Evolutionary conservation across 1,140 invertebrate species (phyloP), one percentile per base, ranked within the genome.

Genomic region (Heliconius hewitsoni): DNA sequence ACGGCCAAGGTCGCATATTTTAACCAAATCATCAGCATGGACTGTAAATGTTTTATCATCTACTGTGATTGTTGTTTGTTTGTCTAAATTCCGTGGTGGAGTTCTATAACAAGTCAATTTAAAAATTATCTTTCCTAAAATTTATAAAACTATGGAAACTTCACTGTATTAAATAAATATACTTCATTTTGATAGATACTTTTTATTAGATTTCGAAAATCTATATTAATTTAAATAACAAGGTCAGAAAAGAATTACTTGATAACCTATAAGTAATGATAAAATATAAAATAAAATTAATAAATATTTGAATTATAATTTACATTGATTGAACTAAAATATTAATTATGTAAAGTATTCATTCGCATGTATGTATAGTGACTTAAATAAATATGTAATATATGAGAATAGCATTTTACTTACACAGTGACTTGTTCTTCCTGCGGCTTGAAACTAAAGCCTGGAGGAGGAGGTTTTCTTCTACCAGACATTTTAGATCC

Each of bases 21-120:
- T 97, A 86, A 97, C 97, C 84, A 98, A 95, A 92, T 98, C 98
- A 95, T 98, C 97, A n/a, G 98, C 98, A 93, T 98, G 97, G 19
- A 99, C 98, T 83, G 97, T 97, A 93, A 98, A 98, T 50, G 97
- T 98, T 87, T 97, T 96, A 71, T 98, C 97, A 71, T 96, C 97
- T 85, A 98, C 97, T 80, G 97, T 98, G 78, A 98, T 98, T 72
- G 97, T 98, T 60, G 98, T 98, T 80, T 96, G 95, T 85, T 97
- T 98, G 86, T 98, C 98, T 81, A 98, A 93, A 94, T 98, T 98
- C 73, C 97, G 96, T 82, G 98, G 98, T 46, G 97, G 96, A 39
- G 96, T 96, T 42, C 97, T 97, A 84, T 52, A 91, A 89, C 81
- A 82, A 11, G n/a, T 19, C 50, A 52, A 52, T 52, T 19, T 46